Evolutionary conservation across 2,888 invertebrate genomes (phyloP).

Genomic region (Clunio marinus): DNA sequence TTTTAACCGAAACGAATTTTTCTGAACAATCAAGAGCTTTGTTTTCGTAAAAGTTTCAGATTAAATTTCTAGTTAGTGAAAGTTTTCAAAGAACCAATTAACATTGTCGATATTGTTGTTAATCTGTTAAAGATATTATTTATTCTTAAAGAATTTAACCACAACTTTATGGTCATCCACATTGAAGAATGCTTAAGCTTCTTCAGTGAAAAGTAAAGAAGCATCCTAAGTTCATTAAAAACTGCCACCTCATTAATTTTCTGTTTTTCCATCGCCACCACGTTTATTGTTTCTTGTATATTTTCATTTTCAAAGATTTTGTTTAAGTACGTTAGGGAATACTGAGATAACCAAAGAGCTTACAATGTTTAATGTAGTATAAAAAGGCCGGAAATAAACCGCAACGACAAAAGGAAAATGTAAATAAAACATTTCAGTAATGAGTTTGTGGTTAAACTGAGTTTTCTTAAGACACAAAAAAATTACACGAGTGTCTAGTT

Average conservation of each 20-base stretch:
- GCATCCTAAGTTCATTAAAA: slow-evolving; percentile 3
- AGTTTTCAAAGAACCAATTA: no score
- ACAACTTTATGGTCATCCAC: background rate
- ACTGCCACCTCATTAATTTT: slow-evolving; percentile 1
- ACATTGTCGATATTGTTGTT: no score
- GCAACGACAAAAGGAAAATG: slow-evolving; percentile 34
- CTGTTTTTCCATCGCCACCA: background rate
- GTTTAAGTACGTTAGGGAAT: no score
- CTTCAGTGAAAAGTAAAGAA: background rate
- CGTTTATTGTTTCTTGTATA: background rate
- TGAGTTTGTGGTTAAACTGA: slow-evolving; percentile 37
- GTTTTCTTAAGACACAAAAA: no score
- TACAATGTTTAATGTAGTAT: slow-evolving; percentile 25
- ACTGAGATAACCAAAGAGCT: background rate
- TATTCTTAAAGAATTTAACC: no score
- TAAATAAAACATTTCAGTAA: slow-evolving; percentile 33
- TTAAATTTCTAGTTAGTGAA: no score
- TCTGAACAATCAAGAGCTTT: no score
- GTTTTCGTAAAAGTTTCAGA: no score
- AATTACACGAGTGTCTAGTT: no score
- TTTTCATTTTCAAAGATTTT: background rate
- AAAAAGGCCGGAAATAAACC: slow-evolving; percentile 29
- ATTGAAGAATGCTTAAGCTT: background rate
- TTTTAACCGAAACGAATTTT: no score
- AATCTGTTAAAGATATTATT: no score